Evolutionary conservation across 2,113 vertebrate genomes (phyloP).

Genomic region (Tetrao urogallus): DNA sequence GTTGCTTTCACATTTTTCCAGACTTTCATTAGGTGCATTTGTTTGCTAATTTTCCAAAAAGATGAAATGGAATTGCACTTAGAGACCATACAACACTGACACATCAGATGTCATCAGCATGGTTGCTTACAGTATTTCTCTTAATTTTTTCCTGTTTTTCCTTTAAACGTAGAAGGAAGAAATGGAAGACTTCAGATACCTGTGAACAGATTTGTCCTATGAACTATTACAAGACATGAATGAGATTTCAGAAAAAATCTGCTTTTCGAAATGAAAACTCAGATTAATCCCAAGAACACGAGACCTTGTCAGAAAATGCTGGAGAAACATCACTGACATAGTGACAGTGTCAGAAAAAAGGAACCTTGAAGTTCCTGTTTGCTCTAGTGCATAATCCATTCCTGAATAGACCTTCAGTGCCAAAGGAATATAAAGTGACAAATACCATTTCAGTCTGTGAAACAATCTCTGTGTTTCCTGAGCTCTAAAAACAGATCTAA

Average conservation of each 20-base stretch:
- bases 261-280: not conserved
- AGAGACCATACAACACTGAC: not conserved
- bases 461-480: not conserved
- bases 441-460: not conserved
- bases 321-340: not conserved
- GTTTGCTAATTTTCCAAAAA: not conserved
- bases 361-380: not conserved
- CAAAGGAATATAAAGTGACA: not conserved
- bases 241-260: not conserved
- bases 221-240: not conserved
- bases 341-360: not conserved
- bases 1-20: not conserved
- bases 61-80: constrained; percentile 5
- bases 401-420: not conserved
- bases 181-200: not conserved
- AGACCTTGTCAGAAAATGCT: not conserved
- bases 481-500: not conserved
- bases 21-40: not conserved
- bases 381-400: not conserved
- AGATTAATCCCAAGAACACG: not conserved
- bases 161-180: not conserved
- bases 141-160: not conserved
- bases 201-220: not conserved
- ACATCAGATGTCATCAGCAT: not conserved
- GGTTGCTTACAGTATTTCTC: not conserved